phyloP scores from a whole-genome alignment of 1,140 invertebrate genomes.

The Daktulosphaira vitifoliae region DNA sequence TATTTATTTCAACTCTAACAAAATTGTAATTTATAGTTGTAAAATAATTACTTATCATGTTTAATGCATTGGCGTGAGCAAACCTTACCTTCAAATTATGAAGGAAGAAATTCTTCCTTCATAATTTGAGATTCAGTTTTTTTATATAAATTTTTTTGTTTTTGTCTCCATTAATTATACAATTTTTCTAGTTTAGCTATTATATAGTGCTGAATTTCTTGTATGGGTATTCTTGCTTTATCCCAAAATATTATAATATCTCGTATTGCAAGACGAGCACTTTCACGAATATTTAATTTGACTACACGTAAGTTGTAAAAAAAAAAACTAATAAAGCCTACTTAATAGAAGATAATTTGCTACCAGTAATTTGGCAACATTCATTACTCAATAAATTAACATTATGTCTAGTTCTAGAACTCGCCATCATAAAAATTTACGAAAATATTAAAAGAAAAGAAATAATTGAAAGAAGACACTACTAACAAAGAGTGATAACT shows the following conservation, averaged over 20 bases:
- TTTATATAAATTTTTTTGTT: conserved; percentile 29
- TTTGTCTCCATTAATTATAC: conserved; percentile 34
- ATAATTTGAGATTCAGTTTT: conserved; percentile 11
- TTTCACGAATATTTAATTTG: too few species aligned
- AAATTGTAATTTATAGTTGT: conserved; percentile 27
- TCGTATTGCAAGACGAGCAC: too few species aligned
- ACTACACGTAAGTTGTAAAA: conserved; percentile 36
- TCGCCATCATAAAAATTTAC: background rate
- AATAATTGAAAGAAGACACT: background rate
- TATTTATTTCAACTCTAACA: too few species aligned
- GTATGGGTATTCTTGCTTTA: too few species aligned
- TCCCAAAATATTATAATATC: too few species aligned
- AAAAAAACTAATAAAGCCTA: conserved; percentile 35
- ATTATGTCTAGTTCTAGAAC: too few species aligned
- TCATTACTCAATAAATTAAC: too few species aligned
- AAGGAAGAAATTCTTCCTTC: conserved; percentile 33
- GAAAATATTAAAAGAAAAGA: background rate
- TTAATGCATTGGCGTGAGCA: conserved; percentile 37
- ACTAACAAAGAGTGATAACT: background rate
- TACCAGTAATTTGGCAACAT: too few species aligned
- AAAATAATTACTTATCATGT: conserved; percentile 27
- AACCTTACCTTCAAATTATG: conserved; percentile 37
- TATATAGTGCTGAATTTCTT: too few species aligned
- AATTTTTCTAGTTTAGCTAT: conserved; percentile 33
- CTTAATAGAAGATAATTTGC: conserved; percentile 28